Conservation (phyloP, 1,140 invertebrate species). For the Bombus soroeensis region DNA sequence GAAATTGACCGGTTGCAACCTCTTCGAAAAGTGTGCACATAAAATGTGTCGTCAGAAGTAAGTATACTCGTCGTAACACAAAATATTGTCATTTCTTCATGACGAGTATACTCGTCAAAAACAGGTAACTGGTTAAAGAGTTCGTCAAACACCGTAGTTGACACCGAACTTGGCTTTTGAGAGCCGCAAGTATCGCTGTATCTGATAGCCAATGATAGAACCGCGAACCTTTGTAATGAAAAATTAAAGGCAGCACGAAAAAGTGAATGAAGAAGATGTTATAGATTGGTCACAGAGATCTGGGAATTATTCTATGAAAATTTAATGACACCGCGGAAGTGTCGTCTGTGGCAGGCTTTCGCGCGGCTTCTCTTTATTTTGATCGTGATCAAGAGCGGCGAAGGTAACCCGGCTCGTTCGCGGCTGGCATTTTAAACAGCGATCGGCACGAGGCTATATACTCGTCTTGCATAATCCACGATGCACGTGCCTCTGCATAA, state of each 20-base stretch:
- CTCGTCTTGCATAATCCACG: conserved; percentile 64
- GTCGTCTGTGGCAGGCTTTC: conserved; percentile 2
- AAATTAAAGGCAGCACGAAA: background rate
- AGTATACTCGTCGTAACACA: too few relatives aligned
- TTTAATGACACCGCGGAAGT: conserved; percentile 24
- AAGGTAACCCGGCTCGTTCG: conserved; percentile 18
- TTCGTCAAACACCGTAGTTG: too few relatives aligned
- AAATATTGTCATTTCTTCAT: too few relatives aligned
- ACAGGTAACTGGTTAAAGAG: too few relatives aligned
- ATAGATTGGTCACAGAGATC: background rate
- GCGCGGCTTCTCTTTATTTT: conserved; percentile 44
- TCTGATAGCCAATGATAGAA: too few relatives aligned
- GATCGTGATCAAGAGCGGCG: conserved; percentile 45
- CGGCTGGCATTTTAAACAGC: conserved; percentile 35
- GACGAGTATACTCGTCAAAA: too few relatives aligned
- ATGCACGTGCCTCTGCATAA: conserved; percentile 60
- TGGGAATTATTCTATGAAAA: conserved; percentile 23
- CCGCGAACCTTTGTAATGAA: background rate
- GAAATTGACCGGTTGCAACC: too few relatives aligned
- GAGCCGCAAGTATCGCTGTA: too few relatives aligned
- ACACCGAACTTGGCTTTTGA: too few relatives aligned
- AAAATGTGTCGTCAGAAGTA: too few relatives aligned
- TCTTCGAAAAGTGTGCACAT: too few relatives aligned
- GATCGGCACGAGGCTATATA: conserved; percentile 47
- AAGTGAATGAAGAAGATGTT: background rate